Evolutionary conservation across 2,888 invertebrate genomes (phyloP), one percentile per base, ranked within the genome.

Genomic region (Sialis fuliginosa): DNA sequence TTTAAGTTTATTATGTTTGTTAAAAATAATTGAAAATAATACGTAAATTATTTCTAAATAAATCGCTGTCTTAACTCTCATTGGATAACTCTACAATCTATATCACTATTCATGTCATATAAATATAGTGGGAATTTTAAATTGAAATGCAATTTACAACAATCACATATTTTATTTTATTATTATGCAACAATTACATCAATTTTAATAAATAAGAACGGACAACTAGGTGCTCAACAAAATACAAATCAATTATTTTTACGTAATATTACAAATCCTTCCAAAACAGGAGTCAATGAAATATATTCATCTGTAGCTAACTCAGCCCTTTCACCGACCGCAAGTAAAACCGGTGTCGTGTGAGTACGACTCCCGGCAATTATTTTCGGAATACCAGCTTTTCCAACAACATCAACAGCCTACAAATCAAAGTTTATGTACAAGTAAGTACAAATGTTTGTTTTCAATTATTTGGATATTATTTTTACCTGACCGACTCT

Each of bases 331-430:
- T 98, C 98, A 5, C 96, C 97, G 61, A 88, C 84, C 1, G 91
- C 91, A 49, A 98, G 70, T 48, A 99, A 70, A 5, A 98, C 97
- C 0, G 98, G 98, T 1, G 97, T 99, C 1, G 92, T 93, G 65
- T 99, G 97, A 1, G 98, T 99, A 66, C 96, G 98, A 59, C 98
- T 97, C 22, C 98, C 98, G 3, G 97, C 95, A 56, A 99, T 99
- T 0, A 97, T 96, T 69, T 97, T 98, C 1, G 98, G 98, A 49
- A 93, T 95, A 41, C 98, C 98, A 1, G 98, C 98, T 67, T 98
- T 97, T 2, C 97, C 98, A 13, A 99, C 96, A 6, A 93, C 90
- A 69, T 99, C 98, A 6, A 99, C 95, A 33, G 97, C 97, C 77
- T 83, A 22, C 65, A n/a, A 59, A 53, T 43, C 45, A 41, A 47